Evolutionary conservation across 2,888 invertebrate species (phyloP), one percentile per base, ranked within the genome.

Genomic region (Seira ritae): DNA sequence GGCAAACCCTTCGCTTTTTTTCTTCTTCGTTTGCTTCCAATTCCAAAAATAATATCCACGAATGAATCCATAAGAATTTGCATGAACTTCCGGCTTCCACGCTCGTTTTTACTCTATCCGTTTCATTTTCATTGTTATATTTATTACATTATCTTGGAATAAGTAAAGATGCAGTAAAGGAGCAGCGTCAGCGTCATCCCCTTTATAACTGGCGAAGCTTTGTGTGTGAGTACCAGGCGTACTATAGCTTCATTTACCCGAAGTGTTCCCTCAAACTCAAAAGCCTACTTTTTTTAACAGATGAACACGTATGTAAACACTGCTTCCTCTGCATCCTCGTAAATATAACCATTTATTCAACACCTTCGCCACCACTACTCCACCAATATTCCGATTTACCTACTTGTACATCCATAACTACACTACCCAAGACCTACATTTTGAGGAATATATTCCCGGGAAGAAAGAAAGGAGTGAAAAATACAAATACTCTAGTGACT

Each of bases 111-210:
- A 62, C 62, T 62, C 62, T 65, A 31, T 72, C 79, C 72, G 79
- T 81, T 80, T 81, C 75, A 75, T 75, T 22, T 74, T 81, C 75
- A 81, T 75, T 81, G 75, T 81, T 81, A 75, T 81, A 75, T 75
- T 75, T 75, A 81, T 71, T 81, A 23, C 71, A 55, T 75, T 81
- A 75, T 75, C 75, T 66, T 22, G 75, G 81, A 80, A 67, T 66
- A 66, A 70, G 66, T 71, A 65, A 37, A 69, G 62, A 62, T 62
- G 62, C 10, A 62, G 62, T 62, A 20, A 12, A 62, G 62, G 19
- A 62, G 22, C 15, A 62, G 4, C 31, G 8, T 31, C 31, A n/a
- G n/a, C n/a, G n/a, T 17, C n/a, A 60, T 22, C 62, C 62, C 3
- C 8, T 15, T n/a, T 8, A 50, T n/a, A 50, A 3, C 50, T 50